Evolutionary conservation across 2,888 invertebrate species (phyloP).

Genomic region (Eupithecia subumbrata): DNA sequence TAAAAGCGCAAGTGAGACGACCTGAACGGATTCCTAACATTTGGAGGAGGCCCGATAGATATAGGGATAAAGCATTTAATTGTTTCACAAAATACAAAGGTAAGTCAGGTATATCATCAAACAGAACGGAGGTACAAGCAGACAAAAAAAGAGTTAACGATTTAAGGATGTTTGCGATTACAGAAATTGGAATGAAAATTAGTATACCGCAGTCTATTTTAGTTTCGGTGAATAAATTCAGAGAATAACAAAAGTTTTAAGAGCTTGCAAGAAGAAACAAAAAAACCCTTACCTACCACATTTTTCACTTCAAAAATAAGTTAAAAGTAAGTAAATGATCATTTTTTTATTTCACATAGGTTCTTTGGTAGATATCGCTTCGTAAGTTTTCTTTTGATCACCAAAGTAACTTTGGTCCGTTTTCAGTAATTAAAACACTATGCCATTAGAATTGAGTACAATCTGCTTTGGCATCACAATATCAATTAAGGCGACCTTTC

Average conservation of each 20-base stretch:
- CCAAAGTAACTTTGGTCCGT: neutral
- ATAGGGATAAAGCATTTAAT: neutral
- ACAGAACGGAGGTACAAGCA: neutral
- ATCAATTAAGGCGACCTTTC: constrained; percentile 27
- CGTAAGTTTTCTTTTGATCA: neutral
- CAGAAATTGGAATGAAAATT: too few relatives aligned
- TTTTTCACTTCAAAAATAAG: neutral
- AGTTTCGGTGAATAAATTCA: neutral
- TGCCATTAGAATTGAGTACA: constrained; percentile 3
- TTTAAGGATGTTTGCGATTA: neutral
- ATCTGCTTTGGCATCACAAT: constrained; percentile 25
- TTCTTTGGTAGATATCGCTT: neutral
- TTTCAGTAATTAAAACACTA: neutral
- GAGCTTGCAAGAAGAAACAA: too few relatives aligned
- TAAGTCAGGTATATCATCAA: neutral
- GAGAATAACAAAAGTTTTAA: neutral
- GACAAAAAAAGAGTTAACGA: neutral
- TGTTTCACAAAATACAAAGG: neutral
- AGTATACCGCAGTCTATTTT: neutral
- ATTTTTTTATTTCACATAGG: neutral
- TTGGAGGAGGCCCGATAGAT: neutral
- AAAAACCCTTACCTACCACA: too few relatives aligned
- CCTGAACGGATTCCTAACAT: too few relatives aligned
- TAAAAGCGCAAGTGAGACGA: too few relatives aligned
- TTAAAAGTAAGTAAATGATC: neutral